Evolutionary conservation across 2,888 invertebrate species (phyloP).

Genomic region (Terebella lapidaria): DNA sequence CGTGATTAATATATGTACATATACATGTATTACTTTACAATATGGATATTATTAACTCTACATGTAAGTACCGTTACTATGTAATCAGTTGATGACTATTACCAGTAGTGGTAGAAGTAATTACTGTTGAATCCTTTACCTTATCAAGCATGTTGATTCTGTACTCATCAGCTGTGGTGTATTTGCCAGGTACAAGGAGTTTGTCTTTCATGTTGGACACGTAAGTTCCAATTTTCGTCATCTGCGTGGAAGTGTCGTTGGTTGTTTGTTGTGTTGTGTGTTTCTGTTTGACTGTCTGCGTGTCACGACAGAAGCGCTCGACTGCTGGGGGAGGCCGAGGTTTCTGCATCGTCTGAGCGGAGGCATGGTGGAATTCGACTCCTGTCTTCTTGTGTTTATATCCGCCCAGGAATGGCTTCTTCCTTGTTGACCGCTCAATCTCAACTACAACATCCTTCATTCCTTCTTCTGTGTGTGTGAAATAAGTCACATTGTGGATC

Average conservation of each 20-base stretch:
- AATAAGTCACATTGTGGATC: no score
- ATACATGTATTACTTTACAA: no score
- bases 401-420: conserved; percentile 77
- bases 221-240: conserved; percentile 52
- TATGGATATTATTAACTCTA: no score
- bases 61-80: no score
- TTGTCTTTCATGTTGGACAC: conserved; percentile 48
- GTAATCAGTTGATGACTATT: no score
- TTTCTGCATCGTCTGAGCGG: conserved; percentile 67
- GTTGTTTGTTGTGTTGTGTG: conserved; percentile 48
- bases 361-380: conserved; percentile 73
- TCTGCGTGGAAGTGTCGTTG: conserved; percentile 52
- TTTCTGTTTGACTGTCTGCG: conserved; percentile 49
- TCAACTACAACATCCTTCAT: conserved; percentile 50
- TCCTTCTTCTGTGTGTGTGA: background rate
- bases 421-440: conserved; percentile 44
- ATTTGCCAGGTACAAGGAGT: conserved; percentile 45
- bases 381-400: conserved; percentile 69
- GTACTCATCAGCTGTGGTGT: conserved; percentile 50
- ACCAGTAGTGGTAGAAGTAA: no score
- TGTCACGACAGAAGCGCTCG: conserved; percentile 45
- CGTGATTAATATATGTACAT: no score
- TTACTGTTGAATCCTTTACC: no score
- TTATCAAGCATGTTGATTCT: conserved; percentile 33
- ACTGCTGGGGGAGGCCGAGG: conserved; percentile 34